A percentile compares a stretch with the other conserved stretches of the same genome.
phyloP scores from a whole-genome alignment of 2,888 invertebrate genomes.

The Caenorhabditis sulstoni region DNA sequence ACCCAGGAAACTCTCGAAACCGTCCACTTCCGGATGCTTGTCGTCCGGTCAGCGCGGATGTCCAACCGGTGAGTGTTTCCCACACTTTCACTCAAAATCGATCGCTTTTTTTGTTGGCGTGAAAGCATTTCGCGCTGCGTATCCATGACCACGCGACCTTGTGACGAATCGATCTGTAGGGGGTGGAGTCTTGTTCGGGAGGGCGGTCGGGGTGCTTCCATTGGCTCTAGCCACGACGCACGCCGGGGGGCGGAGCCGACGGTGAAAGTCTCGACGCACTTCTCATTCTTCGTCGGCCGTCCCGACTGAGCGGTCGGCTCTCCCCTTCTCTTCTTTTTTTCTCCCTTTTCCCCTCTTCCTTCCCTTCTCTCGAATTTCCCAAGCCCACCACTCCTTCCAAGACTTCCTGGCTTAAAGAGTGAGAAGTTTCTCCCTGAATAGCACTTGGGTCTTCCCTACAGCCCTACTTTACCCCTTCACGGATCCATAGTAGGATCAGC shows the following conservation, averaged over 20 bases:
- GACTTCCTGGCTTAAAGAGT: too few species aligned
- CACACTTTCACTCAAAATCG: neutral
- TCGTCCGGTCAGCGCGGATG: slow-evolving; percentile 18
- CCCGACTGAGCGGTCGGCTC: slow-evolving; percentile 5
- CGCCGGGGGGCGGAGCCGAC: slow-evolving; percentile 27
- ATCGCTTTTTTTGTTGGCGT: neutral
- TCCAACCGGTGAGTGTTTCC: slow-evolving; percentile 28
- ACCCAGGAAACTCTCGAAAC: slow-evolving; percentile 1
- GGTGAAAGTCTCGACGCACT: slow-evolving; percentile 27
- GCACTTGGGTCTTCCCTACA: too few species aligned
- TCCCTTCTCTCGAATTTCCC: too few species aligned
- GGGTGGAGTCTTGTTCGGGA: neutral
- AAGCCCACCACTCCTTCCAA: too few species aligned
- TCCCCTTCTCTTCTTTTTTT: neutral
- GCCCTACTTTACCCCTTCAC: too few species aligned
- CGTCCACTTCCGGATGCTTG: slow-evolving; percentile 16
- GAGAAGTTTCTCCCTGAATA: too few species aligned
- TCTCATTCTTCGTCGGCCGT: slow-evolving; percentile 21
- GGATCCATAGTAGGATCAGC: too few species aligned
- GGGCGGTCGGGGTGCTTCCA: neutral
- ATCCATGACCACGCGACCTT: slow-evolving; percentile 5
- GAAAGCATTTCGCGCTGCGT: neutral
- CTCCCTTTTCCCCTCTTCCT: neutral
- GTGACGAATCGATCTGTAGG: slow-evolving; percentile 1
- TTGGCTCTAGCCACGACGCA: slow-evolving; percentile 11